These are phyloP conservation scores for Poecile montanus DNA, from an alignment of 2,797 vertebrate genomes.

Conservation along the genomic window DNA sequence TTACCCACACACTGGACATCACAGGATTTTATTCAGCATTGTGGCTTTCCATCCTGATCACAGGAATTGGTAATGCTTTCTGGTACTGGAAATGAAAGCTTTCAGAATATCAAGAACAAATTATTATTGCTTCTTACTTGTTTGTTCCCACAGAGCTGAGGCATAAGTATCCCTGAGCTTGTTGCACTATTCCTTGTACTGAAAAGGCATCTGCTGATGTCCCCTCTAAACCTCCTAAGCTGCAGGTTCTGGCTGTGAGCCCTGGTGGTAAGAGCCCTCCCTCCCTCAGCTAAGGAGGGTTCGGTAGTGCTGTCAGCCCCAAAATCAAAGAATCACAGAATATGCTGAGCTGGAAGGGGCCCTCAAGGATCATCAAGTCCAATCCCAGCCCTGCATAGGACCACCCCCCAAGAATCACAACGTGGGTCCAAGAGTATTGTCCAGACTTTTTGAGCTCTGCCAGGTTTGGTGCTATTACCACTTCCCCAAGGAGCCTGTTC, in stretches of 20 bases:
- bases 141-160: neutral
- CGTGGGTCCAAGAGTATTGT: neutral
- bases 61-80: neutral
- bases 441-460: neutral
- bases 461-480: neutral
- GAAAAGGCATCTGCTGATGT: neutral
- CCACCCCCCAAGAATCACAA: neutral
- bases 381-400: neutral
- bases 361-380: neutral
- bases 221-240: neutral
- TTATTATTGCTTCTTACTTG: neutral
- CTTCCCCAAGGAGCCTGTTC: neutral
- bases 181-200: neutral
- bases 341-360: neutral
- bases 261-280: neutral
- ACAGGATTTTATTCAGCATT: neutral
- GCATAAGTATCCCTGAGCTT: neutral
- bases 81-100: neutral
- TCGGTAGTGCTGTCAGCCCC: fast-evolving
- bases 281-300: too few relatives aligned
- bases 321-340: neutral
- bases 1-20: neutral
- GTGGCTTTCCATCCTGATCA: neutral
- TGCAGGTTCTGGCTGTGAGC: neutral
- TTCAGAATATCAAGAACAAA: neutral